Base-by-base conservation (phyloP, 1,140 invertebrate species). In the Carposina sasakii region DNA sequence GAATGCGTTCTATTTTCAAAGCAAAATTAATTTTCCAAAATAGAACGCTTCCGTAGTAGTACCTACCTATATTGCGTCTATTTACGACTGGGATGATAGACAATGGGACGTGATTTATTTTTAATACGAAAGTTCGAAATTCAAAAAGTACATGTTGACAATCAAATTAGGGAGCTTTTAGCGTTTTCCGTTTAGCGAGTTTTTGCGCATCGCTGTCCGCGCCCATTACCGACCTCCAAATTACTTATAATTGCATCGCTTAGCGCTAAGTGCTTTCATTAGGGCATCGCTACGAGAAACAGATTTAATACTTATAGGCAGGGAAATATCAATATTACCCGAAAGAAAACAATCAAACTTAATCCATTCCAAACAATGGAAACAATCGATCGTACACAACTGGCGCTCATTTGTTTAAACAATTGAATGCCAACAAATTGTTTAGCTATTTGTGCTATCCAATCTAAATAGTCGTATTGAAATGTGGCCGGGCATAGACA, bases 221-320 rank as follows among this genome's bases (percentile, higher is more conserved):
- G 67, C 60, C 76, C 75, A 83, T 83, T 83, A 81, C 67, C 55
- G 67, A 67, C 66, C 52, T 68, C 71, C 70, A 75, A 81, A 83
- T 81, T 81, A 77, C 76, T 83, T 78, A 81, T 83, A 83, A 83
- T 83, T 83, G 79, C 76, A 81, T 81, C 79, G 79, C 73, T 83
- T 78, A 77, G 64, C 63, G 75, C 63, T 81, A 83, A 83, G 79
- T 83, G 79, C 79, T 83, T 81, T 81, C 77, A 81, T 83, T 83
- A 81, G 56, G 52, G 62, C 43, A 64, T 51, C 54, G 47, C 64
- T 57, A n/a, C n/a, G 71, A 58, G 63, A 63, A 68, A 68, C 75
- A 61, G 70, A 67, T 70, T 61, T 60, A 52, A 57, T 43, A 30
- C 12, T 22, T 37, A 52, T 52, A 61, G 53, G 43, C 52, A 47